Percentiles rank a stretch among this genome's conserved stretches.
Evolutionary conservation across 2,113 vertebrate species (phyloP).

Genomic region (Turnix velox): DNA sequence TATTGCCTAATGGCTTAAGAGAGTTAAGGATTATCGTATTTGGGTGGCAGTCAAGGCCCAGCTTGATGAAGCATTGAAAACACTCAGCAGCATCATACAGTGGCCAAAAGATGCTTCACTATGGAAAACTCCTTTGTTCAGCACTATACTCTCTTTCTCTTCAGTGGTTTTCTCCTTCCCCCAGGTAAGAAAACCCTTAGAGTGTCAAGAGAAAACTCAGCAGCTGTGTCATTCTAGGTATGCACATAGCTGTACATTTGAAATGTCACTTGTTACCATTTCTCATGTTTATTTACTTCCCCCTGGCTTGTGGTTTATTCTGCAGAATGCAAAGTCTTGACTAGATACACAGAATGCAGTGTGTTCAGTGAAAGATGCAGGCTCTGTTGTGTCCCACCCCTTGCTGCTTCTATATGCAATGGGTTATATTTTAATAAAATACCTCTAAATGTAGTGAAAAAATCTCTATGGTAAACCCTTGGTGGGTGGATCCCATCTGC

Average conservation of each 20-base stretch:
- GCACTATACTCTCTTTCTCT: neutral
- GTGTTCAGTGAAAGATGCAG: neutral
- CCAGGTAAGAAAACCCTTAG: neutral
- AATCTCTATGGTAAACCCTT: neutral
- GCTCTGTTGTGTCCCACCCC: neutral
- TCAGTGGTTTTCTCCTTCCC: neutral
- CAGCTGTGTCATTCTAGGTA: neutral
- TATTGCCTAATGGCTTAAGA: neutral
- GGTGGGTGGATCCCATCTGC: constrained; percentile 35
- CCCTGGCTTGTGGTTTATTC: neutral
- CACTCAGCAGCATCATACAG: neutral
- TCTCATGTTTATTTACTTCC: neutral
- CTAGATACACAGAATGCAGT: neutral
- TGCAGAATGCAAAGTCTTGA: neutral
- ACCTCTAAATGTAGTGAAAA: constrained; percentile 1
- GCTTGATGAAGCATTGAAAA: neutral
- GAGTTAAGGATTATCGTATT: neutral
- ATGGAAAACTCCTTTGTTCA: neutral
- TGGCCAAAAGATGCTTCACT: neutral
- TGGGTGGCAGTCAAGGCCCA: neutral
- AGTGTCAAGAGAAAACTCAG: too few species aligned
- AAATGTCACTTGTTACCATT: neutral
- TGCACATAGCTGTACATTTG: neutral
- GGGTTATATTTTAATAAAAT: neutral
- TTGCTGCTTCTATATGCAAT: neutral